Conservation (phyloP, 2,888 invertebrate genomes). For the Lepeophtheirus nordmannii region DNA sequence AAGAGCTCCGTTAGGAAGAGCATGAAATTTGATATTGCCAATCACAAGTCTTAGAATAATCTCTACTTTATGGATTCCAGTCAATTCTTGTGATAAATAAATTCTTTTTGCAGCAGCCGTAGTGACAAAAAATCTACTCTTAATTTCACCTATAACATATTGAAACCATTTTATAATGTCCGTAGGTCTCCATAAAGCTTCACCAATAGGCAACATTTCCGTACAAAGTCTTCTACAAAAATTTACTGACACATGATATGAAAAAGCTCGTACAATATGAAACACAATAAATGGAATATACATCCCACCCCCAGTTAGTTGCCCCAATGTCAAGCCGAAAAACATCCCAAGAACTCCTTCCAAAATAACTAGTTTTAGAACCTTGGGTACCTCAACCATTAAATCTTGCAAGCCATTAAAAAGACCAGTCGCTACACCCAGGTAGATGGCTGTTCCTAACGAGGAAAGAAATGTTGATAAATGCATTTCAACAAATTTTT, state of each 20-base stretch:
- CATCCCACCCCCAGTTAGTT: background rate
- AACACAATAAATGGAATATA: background rate
- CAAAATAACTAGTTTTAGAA: background rate
- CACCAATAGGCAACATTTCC: background rate
- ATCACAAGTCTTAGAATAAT: background rate
- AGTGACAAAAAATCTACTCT: background rate
- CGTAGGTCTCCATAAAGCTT: background rate
- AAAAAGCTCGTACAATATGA: constrained; percentile 1
- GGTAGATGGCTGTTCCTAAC: background rate
- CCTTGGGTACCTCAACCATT: background rate
- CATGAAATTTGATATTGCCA: background rate
- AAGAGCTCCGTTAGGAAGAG: background rate
- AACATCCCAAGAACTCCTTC: background rate
- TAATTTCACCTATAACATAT: background rate
- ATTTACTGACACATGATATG: background rate
- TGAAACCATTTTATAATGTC: background rate
- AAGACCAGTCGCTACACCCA: background rate
- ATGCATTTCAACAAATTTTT: background rate
- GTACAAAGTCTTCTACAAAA: background rate
- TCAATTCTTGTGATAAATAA: background rate
- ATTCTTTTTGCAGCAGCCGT: background rate
- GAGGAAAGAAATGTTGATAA: background rate
- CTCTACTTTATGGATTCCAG: background rate
- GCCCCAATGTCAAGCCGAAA: background rate
- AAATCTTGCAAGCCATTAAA: background rate